A percentile compares a stretch with the other conserved stretches of the same genome.
These are phyloP conservation scores for Drosophila pseudoananassae DNA, from an alignment of 1,140 invertebrate genomes.

Conservation along the genomic window DNA sequence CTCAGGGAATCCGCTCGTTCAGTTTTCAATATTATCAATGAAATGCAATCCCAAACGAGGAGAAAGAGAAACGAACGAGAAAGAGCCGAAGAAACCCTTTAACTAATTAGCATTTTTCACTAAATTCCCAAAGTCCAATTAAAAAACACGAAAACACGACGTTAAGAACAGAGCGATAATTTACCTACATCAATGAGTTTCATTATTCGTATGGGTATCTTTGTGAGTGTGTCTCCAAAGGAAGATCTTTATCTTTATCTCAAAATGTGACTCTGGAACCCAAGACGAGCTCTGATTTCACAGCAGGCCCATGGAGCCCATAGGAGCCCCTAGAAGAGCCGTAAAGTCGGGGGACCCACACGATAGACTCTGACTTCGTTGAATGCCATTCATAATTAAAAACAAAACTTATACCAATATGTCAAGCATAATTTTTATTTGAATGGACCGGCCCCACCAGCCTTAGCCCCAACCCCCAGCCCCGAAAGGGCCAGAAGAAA, in stretches of 20 bases:
- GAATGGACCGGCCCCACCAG: slow-evolving; percentile 40
- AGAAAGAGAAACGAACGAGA: slow-evolving; percentile 20
- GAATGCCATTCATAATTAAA: slow-evolving; percentile 80
- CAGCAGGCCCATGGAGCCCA: slow-evolving; percentile 53
- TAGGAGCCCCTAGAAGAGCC: slow-evolving; percentile 4
- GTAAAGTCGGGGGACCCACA: slow-evolving; percentile 47
- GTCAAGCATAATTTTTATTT: slow-evolving; percentile 82
- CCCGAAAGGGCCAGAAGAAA: slow-evolving; percentile 20
- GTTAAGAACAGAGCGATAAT: slow-evolving; percentile 82
- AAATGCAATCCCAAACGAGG: slow-evolving; percentile 62
- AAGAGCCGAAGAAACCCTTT: slow-evolving; percentile 56
- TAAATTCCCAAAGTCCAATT: slow-evolving; percentile 82
- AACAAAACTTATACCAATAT: slow-evolving; percentile 81
- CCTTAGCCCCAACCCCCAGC: not conserved
- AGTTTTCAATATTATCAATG: slow-evolving; percentile 74
- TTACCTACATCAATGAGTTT: slow-evolving; percentile 83
- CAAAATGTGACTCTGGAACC: slow-evolving; percentile 59
- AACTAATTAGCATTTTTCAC: slow-evolving; percentile 83
- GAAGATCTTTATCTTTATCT: slow-evolving; percentile 70
- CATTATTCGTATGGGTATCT: slow-evolving; percentile 60
- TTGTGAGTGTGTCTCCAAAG: slow-evolving; percentile 28
- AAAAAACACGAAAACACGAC: slow-evolving; percentile 83
- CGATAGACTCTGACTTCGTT: slow-evolving; percentile 28
- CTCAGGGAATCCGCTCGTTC: slow-evolving; percentile 37
- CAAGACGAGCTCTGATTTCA: slow-evolving; percentile 73